Percentiles rank a stretch among this genome's conserved stretches.
Evolutionary conservation across 2,113 vertebrate species (phyloP).

Genomic region (Kryptolebias marmoratus): DNA sequence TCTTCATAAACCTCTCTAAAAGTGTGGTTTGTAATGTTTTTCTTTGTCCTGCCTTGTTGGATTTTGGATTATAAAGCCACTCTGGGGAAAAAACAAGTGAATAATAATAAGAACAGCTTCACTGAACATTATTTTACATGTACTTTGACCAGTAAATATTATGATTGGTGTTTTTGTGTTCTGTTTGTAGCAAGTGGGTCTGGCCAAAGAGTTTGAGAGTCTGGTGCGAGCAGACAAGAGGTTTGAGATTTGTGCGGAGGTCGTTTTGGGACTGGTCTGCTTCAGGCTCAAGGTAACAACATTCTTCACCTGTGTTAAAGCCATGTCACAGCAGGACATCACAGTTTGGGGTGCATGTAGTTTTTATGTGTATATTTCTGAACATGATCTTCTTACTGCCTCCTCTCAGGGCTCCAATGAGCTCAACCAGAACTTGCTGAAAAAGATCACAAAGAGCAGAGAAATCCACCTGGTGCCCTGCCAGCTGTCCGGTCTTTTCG

Average conservation of each 20-base stretch:
- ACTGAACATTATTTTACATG: background rate
- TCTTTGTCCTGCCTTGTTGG: too few relatives aligned
- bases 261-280: slow-evolving; percentile 92
- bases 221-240: slow-evolving; percentile 87
- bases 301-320: too few relatives aligned
- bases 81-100: too few relatives aligned
- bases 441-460: slow-evolving; percentile 83
- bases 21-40: too few relatives aligned
- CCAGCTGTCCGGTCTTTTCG: slow-evolving; percentile 84
- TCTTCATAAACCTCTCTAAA: too few relatives aligned
- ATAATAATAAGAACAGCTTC: too few relatives aligned
- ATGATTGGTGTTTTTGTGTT: background rate
- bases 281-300: slow-evolving; percentile 93
- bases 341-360: too few relatives aligned
- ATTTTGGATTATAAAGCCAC: too few relatives aligned
- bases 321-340: too few relatives aligned
- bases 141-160: background rate
- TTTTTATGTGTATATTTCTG: too few relatives aligned
- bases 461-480: slow-evolving; percentile 95
- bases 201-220: slow-evolving; percentile 90
- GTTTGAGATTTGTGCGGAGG: slow-evolving; percentile 91
- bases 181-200: slow-evolving; percentile 84
- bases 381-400: background rate
- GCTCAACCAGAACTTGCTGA: slow-evolving; percentile 87
- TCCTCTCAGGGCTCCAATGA: slow-evolving; percentile 83